These are phyloP conservation scores for Scalopus aquaticus DNA, from an alignment of 2,113 vertebrate species.

Conservation along the genomic window DNA sequence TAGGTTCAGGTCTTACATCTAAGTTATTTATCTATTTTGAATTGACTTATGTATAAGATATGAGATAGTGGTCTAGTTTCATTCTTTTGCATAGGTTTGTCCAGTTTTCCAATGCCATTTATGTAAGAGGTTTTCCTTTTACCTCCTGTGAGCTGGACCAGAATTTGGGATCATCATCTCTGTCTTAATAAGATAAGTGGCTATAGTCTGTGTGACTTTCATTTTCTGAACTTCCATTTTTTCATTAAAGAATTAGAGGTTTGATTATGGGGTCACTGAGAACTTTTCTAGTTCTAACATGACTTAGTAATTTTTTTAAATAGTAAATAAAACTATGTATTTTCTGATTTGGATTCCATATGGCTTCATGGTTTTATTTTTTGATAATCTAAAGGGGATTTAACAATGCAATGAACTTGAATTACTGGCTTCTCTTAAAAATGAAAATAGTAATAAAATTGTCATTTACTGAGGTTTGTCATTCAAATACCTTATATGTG, in stretches of 20 bases:
- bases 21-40: no score
- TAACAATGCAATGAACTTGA: not conserved
- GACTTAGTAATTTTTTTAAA: not conserved
- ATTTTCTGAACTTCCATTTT: not conserved
- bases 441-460: slow-evolving; percentile 3
- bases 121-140: no score
- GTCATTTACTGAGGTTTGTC: not conserved
- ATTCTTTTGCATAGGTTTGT: no score
- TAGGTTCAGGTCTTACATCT: no score
- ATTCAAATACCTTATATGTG: no score
- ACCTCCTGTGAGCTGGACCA: no score
- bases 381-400: slow-evolving; percentile 7
- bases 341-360: not conserved
- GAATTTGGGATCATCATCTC: not conserved
- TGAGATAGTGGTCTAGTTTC: no score
- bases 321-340: not conserved
- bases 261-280: not conserved
- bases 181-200: not conserved
- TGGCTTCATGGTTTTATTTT: not conserved
- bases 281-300: not conserved
- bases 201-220: not conserved
- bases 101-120: no score
- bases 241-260: not conserved
- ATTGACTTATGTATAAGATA: no score
- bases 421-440: not conserved